These are phyloP conservation scores for Bicyclus anynana DNA, from an alignment of 1,140 invertebrate species.

Conservation along the genomic window DNA sequence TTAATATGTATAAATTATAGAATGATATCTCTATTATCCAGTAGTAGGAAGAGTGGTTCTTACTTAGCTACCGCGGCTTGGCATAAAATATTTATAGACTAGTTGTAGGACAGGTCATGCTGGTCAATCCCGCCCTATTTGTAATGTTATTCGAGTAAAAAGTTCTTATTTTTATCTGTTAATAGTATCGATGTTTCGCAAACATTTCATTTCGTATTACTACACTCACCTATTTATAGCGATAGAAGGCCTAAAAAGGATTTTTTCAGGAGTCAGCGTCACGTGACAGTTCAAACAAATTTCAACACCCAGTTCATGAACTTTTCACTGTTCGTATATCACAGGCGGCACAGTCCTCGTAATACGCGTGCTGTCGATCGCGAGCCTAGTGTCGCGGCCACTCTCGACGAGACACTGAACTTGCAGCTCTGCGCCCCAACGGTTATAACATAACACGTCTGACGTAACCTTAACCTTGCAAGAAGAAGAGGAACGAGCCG, in stretches of 20 bases:
- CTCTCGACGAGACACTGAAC: constrained; percentile 77
- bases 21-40: constrained; percentile 40
- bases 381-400: constrained; percentile 69
- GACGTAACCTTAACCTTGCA: constrained; percentile 78
- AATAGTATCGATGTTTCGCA: not conserved
- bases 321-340: constrained; percentile 73
- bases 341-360: constrained; percentile 69
- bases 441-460: constrained; percentile 78
- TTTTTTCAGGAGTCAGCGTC: constrained; percentile 29
- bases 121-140: constrained; percentile 4
- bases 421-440: constrained; percentile 74
- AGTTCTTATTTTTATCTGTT: not conserved
- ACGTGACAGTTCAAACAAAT: constrained; percentile 70
- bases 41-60: constrained; percentile 30
- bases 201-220: not conserved
- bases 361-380: constrained; percentile 52
- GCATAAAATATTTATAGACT: constrained; percentile 65
- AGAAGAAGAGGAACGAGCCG: constrained; percentile 75
- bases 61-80: constrained; percentile 31
- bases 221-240: constrained; percentile 34
- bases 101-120: constrained; percentile 53
- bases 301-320: constrained; percentile 73
- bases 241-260: constrained; percentile 22
- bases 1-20: constrained; percentile 9
- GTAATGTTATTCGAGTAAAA: not conserved